Evolutionary conservation across 2,888 invertebrate genomes (phyloP), one percentile per base, ranked within the genome.

Genomic region (Dryobotodes eremita): DNA sequence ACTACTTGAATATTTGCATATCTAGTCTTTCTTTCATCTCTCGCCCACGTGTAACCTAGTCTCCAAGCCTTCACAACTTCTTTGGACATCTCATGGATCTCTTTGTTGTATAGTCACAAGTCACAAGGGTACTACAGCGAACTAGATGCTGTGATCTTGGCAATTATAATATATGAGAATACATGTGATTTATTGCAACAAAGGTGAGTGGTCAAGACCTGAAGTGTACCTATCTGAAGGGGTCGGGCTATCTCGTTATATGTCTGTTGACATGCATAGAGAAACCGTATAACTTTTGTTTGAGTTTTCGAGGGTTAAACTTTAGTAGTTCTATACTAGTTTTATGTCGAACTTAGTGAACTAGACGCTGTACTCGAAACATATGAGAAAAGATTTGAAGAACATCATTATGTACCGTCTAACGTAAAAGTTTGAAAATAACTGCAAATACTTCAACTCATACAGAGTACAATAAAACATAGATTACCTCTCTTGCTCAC

Each of bases 201-300:
- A 71, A 76, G 36, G 48, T 62, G 31, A 66, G 48, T 71, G 82
- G 66, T 68, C 70, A 71, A 65, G n/a, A 15, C 31, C 57, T 75
- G 48, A 71, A 13, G 31, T 26, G 0, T 15, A 5, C 46, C 46
- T 46, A 10, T 59, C 13, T 78, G 26, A 53, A 83, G 59, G 15
- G 46, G 42, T 46, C 64, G 4, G 57, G 11, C 2, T 11, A 46
- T 10, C 62, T 46, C 53, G 46, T 62, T 53, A 61, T 11, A 31
- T 11, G 8, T n/a, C 2, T 46, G 17, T 71, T 20, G 48, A 73
- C 73, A 62, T 26, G 53, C 36, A 36, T 31, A 15, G 26, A 53
- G 6, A 23, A 8, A 2, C 7, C 1, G 7, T 31, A 2, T 3
- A 62, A 68, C 68, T 53, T 53, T 65, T 70, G n/a, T 26, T 64